Base-by-base conservation (phyloP, 2,797 vertebrate genomes). In the Coregonus suidteri region DNA sequence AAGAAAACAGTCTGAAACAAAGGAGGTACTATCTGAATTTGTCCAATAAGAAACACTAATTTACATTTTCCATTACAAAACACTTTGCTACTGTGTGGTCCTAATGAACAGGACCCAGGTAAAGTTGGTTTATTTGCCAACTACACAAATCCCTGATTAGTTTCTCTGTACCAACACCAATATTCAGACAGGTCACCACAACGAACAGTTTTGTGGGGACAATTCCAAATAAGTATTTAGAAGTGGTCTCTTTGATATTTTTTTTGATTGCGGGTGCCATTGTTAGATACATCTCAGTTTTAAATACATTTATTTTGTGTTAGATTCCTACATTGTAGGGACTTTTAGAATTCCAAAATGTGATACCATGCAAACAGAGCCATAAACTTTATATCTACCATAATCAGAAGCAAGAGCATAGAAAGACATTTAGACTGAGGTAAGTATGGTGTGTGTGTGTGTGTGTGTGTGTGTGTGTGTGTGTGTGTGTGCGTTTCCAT, bases 131-230 rank as follows among this genome's bases (percentile, higher is more conserved):
- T 71, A n/a, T 37, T 20, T 47, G 34, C 35, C 41, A 52, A 71
- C 69, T 18, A 54, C 71, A 52, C 71, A 72, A 72, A 72, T 72
- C 71, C 52, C 71, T 72, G 71, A 72, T 54, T 54, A 53, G 25
- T 72, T 52, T 54, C 71, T 53, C 1, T 72, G 14, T 53, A 35
- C 71, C 51, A 18, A 54, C 52, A 54, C 51, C 52, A 30, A 5
- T 54, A 3, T n/a, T 52, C 41, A 52, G 37, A 25, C n/a, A 71
- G 20, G 2, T 25, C 25, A n/a, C 5, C 51, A 71, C 62, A 72
- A 72, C 11, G 54, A n/a, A n/a, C 5, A n/a, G 16, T 56, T 56
- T 6, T 54, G 16, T 54, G 6, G 14, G 16, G 14, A 6, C 53
- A 54, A 54, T 54, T 65, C 25, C n/a, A 30, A 65, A 25, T 31